Conservation (phyloP, 2,888 invertebrate species). For the Mythimna pallens region DNA sequence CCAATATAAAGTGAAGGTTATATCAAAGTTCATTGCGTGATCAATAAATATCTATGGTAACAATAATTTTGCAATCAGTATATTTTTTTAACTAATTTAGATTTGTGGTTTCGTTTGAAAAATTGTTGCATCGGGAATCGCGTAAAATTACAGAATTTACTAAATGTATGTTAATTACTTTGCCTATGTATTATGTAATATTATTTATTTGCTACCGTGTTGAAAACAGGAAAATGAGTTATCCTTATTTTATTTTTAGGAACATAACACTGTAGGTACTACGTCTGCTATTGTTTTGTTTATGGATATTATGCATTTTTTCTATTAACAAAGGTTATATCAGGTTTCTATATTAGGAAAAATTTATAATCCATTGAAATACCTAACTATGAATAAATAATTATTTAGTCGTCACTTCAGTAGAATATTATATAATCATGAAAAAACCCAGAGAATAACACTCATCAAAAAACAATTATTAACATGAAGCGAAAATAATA, state of each 20-base stretch:
- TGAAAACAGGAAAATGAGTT: slow-evolving; percentile 43
- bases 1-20: slow-evolving; percentile 41
- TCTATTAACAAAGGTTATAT: neutral
- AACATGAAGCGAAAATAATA: neutral
- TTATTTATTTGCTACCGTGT: neutral
- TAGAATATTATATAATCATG: neutral
- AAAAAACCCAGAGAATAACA: neutral
- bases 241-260: slow-evolving; percentile 42
- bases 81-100: neutral
- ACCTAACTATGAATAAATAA: too few species aligned
- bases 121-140: neutral
- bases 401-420: too few species aligned
- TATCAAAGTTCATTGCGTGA: slow-evolving; percentile 59
- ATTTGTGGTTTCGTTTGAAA: neutral
- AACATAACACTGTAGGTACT: neutral
- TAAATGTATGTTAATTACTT: neutral
- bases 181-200: slow-evolving; percentile 3
- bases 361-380: neutral
- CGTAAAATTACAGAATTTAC: neutral
- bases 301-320: slow-evolving; percentile 2
- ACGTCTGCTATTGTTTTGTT: slow-evolving; percentile 19
- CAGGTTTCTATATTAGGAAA: neutral
- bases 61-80: neutral
- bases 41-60: slow-evolving; percentile 26
- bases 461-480: neutral